Evolutionary conservation across 1,140 invertebrate species (phyloP).

Genomic region (Bombus pyrosoma): DNA sequence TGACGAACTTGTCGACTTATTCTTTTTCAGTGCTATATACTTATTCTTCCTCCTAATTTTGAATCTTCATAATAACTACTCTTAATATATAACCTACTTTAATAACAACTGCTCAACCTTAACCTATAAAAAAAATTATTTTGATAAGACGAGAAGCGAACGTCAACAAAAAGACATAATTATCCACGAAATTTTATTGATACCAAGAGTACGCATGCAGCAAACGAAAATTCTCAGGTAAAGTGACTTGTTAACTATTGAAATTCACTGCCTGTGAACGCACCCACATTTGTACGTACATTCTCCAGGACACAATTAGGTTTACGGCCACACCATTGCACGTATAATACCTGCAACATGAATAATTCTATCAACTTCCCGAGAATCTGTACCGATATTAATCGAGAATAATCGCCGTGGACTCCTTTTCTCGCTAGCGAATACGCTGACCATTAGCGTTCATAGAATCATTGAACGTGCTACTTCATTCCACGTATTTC

Average conservation of each 20-base stretch:
- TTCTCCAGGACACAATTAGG: slow-evolving; percentile 62
- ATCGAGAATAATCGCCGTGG: slow-evolving; percentile 61
- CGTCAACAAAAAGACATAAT: background rate
- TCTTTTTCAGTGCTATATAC: background rate
- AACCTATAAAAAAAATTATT: background rate
- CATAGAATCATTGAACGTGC: slow-evolving; percentile 45
- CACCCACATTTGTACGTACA: slow-evolving; percentile 35
- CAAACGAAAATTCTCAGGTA: background rate
- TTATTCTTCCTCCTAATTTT: no score
- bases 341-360: slow-evolving; percentile 68
- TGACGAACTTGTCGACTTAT: slow-evolving; percentile 2
- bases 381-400: slow-evolving; percentile 67
- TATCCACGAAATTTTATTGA: background rate
- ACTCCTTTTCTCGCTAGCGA: slow-evolving; percentile 55
- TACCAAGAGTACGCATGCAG: background rate
- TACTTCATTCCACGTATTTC: slow-evolving; percentile 14
- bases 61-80: no score
- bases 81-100: no score
- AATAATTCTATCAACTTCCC: slow-evolving; percentile 74
- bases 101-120: no score
- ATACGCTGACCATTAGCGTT: slow-evolving; percentile 70
- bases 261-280: slow-evolving; percentile 35
- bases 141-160: background rate
- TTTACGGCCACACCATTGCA: slow-evolving; percentile 62
- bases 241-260: slow-evolving; percentile 19